Base-by-base conservation (phyloP, 1,140 invertebrate species). In the Cherax quadricarinatus region DNA sequence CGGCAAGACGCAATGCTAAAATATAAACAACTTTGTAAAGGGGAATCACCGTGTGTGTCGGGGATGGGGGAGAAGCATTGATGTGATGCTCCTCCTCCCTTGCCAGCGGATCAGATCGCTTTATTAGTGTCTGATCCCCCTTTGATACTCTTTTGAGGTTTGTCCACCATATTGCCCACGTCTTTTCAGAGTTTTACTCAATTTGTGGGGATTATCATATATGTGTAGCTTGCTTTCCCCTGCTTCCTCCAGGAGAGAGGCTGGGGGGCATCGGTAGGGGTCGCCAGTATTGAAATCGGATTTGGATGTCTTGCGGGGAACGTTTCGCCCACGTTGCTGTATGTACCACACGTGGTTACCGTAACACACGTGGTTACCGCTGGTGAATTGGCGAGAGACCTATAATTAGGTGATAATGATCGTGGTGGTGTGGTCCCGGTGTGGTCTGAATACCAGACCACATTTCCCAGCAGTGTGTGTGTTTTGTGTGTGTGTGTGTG, bases 191-290 rank as follows among this genome's bases (percentile, higher is more conserved):
- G 79, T 85, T 85, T 90, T 90, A 90, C 82, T 90, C 89, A 90
- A 90, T 90, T 90, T 90, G 79, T 90, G 89, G 24, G 89, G 89
- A 90, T 90, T 90, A 90, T 90, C 89, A 90, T 90, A 90, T 90
- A 85, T 78, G 48, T 85, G 62, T 57, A 21, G 49, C 70, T 85
- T 90, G 30, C 57, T 9, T 75, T 62, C 21, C 16, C 16, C 73
- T 6, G 41, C 4, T 48, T 49, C 24, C 51, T 49, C 24, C 41
- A 18, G 60, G 80, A 89, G 24, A 18, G 62, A 41, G 30, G 30
- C 30, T 41, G 10, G 62, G 18, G n/a, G 21, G 62, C n/a, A 73
- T 73, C 83, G 21, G 12, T 3, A 49, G 83, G 41, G 51, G 12
- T 16, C 62, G 83, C 62, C 62, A 86, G 41, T 86, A 86, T 48